phyloP scores from a whole-genome alignment of 2,797 vertebrate genomes.

The Myotis pilosus region DNA sequence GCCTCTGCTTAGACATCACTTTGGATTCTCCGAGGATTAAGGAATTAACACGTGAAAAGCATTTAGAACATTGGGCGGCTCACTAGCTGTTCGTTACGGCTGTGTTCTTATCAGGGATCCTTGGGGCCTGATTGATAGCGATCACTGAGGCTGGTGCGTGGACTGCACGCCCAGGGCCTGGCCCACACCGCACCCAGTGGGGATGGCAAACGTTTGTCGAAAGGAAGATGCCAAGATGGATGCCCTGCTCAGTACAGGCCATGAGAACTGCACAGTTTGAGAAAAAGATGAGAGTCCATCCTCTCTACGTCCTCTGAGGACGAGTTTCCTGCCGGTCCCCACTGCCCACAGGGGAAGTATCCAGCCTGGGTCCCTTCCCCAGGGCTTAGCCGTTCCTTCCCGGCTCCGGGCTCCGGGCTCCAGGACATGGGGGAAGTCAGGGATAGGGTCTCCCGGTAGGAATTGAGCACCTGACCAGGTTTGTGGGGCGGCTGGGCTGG shows the following conservation, averaged over 20 bases:
- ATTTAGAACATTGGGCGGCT: neutral
- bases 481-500: neutral
- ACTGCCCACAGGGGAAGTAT: neutral
- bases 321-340: neutral
- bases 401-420: neutral
- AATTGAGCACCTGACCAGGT: neutral
- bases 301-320: neutral
- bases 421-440: neutral
- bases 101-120: rapidly evolving
- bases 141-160: neutral
- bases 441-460: neutral
- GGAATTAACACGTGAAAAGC: neutral
- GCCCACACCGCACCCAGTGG: neutral
- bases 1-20: neutral
- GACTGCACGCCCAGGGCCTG: neutral
- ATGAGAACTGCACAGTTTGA: rapidly evolving
- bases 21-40: neutral
- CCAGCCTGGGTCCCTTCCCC: neutral
- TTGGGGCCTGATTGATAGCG: neutral
- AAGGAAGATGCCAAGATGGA: neutral
- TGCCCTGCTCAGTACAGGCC: neutral
- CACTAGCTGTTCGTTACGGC: neutral
- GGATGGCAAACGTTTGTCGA: neutral
- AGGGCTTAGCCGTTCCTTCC: neutral
- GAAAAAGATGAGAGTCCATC: neutral